Evolutionary conservation across 2,888 invertebrate species (phyloP), one percentile per base, ranked within the genome.

Genomic region (Archips crataeganus): DNA sequence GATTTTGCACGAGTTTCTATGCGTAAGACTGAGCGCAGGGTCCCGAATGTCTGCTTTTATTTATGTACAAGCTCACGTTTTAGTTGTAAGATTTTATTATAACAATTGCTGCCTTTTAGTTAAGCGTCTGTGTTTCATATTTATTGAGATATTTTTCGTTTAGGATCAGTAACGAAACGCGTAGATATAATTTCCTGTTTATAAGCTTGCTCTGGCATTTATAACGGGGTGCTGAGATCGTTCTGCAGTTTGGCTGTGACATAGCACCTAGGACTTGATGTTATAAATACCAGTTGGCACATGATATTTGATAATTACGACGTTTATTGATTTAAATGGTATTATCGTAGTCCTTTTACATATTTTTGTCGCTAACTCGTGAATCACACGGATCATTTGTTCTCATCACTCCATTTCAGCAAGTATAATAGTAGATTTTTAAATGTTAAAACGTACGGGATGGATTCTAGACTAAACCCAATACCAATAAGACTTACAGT

Each of bases 11-110:
- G 34, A 54, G 65, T 70, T 78, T 76, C 51, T 69, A 75, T 79
- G 77, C 71, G 81, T 81, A 85, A 87, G 86, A 87, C 86, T 89
- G 87, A 88, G 79, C 82, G 84, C 83, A 84, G 83, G 80, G 79
- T 83, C 80, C 85, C 79, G 79, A 82, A 81, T 83, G 82, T 80
- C 79, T 77, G 74, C 81, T 82, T 79, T 79, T 65, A 79, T 79
- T 79, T 79, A 79, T 76, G 77, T 82, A 81, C 75, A 77, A 79
- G 63, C 73, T 69, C 68, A 66, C 80, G 82, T 81, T 77, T 73
- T 86, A 86, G 82, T 65, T 39, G 76, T 88, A 89, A 87, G 85
- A 77, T 84, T 83, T 83, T 81, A 81, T 81, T 80, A 74, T 82
- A 84, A 82, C 80, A 80, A 84, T 79, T 59, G 81, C 86, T 86